Evolutionary conservation across 2,888 invertebrate species (phyloP), one percentile per base, ranked within the genome.

Genomic region (Phymatocera aterrima): DNA sequence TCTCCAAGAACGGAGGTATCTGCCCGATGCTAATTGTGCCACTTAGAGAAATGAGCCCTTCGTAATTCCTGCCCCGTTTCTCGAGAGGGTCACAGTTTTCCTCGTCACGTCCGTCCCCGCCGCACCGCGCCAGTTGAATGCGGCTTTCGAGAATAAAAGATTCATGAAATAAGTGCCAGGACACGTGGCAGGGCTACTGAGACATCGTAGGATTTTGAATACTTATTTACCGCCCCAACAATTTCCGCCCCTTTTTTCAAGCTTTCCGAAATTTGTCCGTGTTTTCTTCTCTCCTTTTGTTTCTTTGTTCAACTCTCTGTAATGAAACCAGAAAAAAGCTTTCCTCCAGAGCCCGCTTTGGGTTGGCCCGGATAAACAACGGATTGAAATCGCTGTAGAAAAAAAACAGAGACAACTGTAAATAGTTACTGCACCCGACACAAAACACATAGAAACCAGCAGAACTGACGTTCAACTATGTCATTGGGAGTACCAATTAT

Each of bases 131-230:
- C n/a, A n/a, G n/a, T 12, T 43, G 40, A 21, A 40, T 43, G 18
- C 64, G 18, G 24, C 21, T 51, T 48, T 51, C 4, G 48, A 15
- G 60, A 40, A 43, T 75, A 43, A 60, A 75, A 57, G 75, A 75
- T 75, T 75, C 75, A 57, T 60, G 40, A 75, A 75, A 75, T 75
- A 75, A 75, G 60, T 75, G 57, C 75, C 46, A 12, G 21, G 48
- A 34, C 57, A 75, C 24, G 72, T 46, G 72, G 74, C 37, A 21
- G 57, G 57, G 54, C 28, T 6, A 57, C 31, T 43, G 57, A 34
- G 37, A 43, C n/a, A 34, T 43, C 34, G 3, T 31, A 18, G 51
- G 34, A 43, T 24, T 57, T 60, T 15, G 75, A 75, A 75, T 57
- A 40, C 75, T 75, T 75, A 75, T 75, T 75, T 75, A 75, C 60